Base-by-base conservation (phyloP, 2,113 vertebrate genomes). In the Leuciscus idus region DNA sequence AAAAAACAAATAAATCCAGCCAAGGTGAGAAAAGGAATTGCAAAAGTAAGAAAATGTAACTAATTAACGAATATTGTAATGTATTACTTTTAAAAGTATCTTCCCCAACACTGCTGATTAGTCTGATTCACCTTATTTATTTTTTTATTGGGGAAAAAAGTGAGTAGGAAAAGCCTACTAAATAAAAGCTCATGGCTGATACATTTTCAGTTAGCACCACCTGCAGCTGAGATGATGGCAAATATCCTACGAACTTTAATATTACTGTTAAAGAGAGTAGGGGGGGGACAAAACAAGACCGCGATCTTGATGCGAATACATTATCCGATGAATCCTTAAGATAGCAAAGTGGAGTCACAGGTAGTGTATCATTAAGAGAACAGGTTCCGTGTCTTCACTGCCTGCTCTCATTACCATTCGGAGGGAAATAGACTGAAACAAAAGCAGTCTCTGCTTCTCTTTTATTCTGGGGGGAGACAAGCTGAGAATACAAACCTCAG, bases 371-470 rank as follows among this genome's bases (percentile, higher is more conserved):
- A 84, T 89, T 87, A 86, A 85, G 64, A 73, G 83, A 72, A 70
- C 84, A 85, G 78, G 86, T 68, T 75, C 68, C 64, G 66, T 74
- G 62, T 74, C 85, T 87, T 88, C 52, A 75, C 82, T 84, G 84
- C 86, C 81, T 64, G 75, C 59, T 84, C 59, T 83, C 81, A 88
- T 88, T 90, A 89, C 74, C 78, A 86, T 91, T 86, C 87, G 73
- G 59, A 70, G 84, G 85, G 64, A 87, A 91, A 88, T 79, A 62
- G 85, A 61, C 84, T 86, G 86, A 87, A 89, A 90, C 87, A 86
- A 86, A 84, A 88, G 87, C 82, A 83, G 74, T 61, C 86, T 80
- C 80, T 46, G 84, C 87, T 90, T 62, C 79, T 86, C 50, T 87
- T 81, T 57, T 74, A 84, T 83, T 62, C 75, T 76, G 88, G 78